Percentiles rank a stretch among this genome's conserved stretches.
Evolutionary conservation across 1,140 invertebrate species (phyloP).

Genomic region (Trichonephila clavata): DNA sequence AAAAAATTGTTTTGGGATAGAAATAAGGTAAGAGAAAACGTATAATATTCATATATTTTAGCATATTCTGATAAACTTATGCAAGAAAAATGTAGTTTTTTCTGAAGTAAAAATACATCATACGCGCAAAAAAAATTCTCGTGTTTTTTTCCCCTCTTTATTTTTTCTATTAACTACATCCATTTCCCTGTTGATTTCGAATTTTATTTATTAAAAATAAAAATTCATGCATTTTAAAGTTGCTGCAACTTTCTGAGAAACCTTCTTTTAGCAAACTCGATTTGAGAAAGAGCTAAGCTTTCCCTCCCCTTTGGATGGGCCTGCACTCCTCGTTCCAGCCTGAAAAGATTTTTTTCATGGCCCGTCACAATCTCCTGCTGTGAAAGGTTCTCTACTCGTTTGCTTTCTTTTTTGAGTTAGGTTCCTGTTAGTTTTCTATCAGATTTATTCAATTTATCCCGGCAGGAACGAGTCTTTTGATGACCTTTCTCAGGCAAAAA

Average conservation of each 20-base stretch:
- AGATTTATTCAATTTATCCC: background rate
- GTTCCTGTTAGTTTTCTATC: background rate
- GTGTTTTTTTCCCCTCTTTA: no score
- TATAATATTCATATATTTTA: no score
- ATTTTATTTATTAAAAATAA: no score
- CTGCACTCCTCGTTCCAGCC: background rate
- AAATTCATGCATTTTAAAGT: no score
- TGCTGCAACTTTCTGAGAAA: background rate
- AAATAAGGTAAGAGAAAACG: no score
- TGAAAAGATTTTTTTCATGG: slow-evolving; percentile 33
- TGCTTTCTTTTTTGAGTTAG: background rate
- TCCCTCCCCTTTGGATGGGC: background rate
- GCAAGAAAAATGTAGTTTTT: no score
- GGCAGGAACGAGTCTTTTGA: background rate
- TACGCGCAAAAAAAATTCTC: no score
- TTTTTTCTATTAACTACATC: no score
- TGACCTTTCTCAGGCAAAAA: background rate
- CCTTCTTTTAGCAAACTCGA: background rate
- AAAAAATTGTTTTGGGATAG: no score
- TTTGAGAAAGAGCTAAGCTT: background rate
- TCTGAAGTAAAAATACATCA: no score
- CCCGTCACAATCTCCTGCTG: slow-evolving; percentile 6
- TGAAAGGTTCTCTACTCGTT: background rate
- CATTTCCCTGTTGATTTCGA: no score
- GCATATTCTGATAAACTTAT: no score